Conservation (phyloP, 2,888 invertebrate genomes). For the Cephus pulcher region DNA sequence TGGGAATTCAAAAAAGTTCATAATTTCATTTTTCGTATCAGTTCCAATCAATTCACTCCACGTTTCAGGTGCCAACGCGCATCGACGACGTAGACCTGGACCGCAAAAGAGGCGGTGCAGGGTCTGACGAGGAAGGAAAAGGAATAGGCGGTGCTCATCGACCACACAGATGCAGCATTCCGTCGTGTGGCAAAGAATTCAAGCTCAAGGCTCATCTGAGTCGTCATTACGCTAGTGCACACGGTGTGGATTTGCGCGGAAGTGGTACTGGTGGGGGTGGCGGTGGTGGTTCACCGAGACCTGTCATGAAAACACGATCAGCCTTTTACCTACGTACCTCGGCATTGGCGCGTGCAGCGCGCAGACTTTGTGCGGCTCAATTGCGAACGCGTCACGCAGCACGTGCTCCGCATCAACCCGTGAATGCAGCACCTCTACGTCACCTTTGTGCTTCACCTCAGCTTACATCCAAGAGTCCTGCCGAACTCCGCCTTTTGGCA, state of each 20-base stretch:
- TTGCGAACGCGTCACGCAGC: constrained; percentile 88
- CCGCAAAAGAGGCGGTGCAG: constrained; percentile 59
- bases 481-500: constrained; percentile 57
- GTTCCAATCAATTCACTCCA: neutral
- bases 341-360: constrained; percentile 88
- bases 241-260: constrained; percentile 72
- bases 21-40: neutral
- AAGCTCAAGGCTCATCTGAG: constrained; percentile 94
- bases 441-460: constrained; percentile 64
- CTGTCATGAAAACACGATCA: constrained; percentile 97
- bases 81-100: constrained; percentile 61
- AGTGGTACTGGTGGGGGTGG: constrained; percentile 45
- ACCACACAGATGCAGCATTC: constrained; percentile 89
- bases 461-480: constrained; percentile 54
- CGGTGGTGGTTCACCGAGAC: constrained; percentile 76
- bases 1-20: neutral
- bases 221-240: constrained; percentile 93
- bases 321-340: constrained; percentile 96
- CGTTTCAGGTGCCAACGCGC: constrained; percentile 56
- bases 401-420: constrained; percentile 80
- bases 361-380: constrained; percentile 86
- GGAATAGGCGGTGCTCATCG: constrained; percentile 76
- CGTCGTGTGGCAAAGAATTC: constrained; percentile 95
- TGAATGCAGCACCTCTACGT: constrained; percentile 59
- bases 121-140: constrained; percentile 66